Evolutionary conservation across 2,888 invertebrate genomes (phyloP), one percentile per base, ranked within the genome.

Genomic region (Melanophora roralis): DNA sequence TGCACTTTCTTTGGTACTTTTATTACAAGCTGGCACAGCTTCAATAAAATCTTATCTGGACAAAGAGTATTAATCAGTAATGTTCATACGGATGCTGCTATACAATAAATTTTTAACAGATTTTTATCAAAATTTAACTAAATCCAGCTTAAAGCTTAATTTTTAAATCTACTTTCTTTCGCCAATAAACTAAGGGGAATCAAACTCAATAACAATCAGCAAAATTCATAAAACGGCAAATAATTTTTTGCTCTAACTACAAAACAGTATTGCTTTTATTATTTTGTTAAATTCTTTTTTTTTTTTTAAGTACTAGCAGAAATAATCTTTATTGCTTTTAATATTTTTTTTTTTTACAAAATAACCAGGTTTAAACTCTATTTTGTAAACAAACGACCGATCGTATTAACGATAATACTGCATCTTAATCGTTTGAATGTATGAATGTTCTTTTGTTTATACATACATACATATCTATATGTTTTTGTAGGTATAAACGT

Each of bases 31-130:
- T 47, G 34, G 12, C 19, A n/a, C 32, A 23, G 19, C 19, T 45
- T 34, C n/a, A 21, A 21, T 23, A 9, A 23, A 11, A 40, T 3
- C 11, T 27, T 8, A 19, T 0, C 43, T 11, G n/a, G 16, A 43
- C 0, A 16, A 0, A 2, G 7, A 43, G 2, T 43, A 14, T 43
- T 43, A 2, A 16, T 2, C 16, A 43, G 1, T 16, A 43, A 1
- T 16, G 16, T 16, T 3, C 11, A 43, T 12, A 19, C 7, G 47
- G 4, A 19, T 11, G 16, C 19, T 47, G 19, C 14, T 21, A 23
- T 51, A 23, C 16, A 27, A 49, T 23, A 51, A 36, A n/a, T n/a
- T n/a, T 49, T 64, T 40, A 19, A 36, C 16, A 68, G 55, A 68
- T 55, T 34, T 45, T 45, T 5, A 53, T 67, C 67, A 32, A 27